These are phyloP conservation scores for Mesorhabditis spiculigera DNA, from an alignment of 2,888 invertebrate genomes.

Conservation along the genomic window DNA sequence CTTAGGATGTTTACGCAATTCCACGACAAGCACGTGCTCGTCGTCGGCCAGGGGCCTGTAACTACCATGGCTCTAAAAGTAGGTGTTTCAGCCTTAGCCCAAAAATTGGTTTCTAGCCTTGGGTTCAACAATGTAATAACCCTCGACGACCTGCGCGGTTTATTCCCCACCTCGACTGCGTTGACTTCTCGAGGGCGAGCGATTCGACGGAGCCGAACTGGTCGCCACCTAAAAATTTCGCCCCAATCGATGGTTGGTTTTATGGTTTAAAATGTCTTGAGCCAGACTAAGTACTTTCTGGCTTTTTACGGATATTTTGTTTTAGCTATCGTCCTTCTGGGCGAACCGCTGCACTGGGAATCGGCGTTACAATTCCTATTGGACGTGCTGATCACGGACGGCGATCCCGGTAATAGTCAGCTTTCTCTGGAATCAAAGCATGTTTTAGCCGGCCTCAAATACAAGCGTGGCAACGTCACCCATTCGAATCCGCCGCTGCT, in stretches of 20 bases:
- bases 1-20: conserved; percentile 67
- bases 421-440: too few relatives aligned
- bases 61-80: conserved; percentile 64
- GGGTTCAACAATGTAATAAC: conserved; percentile 69
- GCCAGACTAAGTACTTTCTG: too few relatives aligned
- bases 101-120: conserved; percentile 53
- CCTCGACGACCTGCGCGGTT: conserved; percentile 65
- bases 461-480: conserved; percentile 15
- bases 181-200: conserved; percentile 62
- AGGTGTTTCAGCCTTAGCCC: not conserved
- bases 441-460: conserved; percentile 43
- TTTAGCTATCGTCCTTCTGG: too few relatives aligned
- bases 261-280: too few relatives aligned
- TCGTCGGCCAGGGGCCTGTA: conserved; percentile 67
- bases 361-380: too few relatives aligned
- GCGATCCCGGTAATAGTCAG: conserved; percentile 21
- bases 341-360: too few relatives aligned
- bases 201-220: not conserved
- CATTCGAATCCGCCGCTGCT: conserved; percentile 69
- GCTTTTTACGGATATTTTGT: too few relatives aligned
- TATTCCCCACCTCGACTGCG: conserved; percentile 68
- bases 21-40: conserved; percentile 68
- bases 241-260: conserved; percentile 3
- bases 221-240: not conserved
- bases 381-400: conserved; percentile 68